Base-by-base conservation (phyloP, 2,888 invertebrate genomes). In the Byasa hedistus region DNA sequence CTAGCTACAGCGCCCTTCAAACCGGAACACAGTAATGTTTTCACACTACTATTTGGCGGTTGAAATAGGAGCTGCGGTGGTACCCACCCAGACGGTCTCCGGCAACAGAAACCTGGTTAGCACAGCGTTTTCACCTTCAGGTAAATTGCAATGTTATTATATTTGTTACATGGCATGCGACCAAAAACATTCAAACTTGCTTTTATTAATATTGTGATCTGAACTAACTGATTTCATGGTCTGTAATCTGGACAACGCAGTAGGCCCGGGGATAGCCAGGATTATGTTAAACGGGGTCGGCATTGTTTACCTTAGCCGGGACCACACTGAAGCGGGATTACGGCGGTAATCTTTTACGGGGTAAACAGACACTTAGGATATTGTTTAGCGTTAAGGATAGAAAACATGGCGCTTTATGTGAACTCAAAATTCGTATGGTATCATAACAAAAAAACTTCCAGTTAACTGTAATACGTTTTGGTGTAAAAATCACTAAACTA, bases 201-300 rank as follows among this genome's bases (percentile, higher is more conserved):
- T 52, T 52, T 21, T n/a, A 21, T 21, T 19, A 8, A 21, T 21
- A 21, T 1, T 52, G 2, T 52, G n/a, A 52, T 52, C 52, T 52
- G 15, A 48, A 54, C 59, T 65, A 60, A 59, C 59, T 60, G 59
- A 60, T 65, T 65, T 65, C 55, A 65, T 48, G 54, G 36, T 48
- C 59, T 44, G 55, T 65, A 65, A 65, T 65, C 65, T 65, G 19
- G 24, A 19, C 59, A 10, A 36, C 23, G 19, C 55, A 48, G 55
- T 54, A 44, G 59, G 59, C 59, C n/a, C 44, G 22, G 39, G 61
- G 55, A 62, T 54, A 24, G 23, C 27, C 7, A 15, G 66, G 66
- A 66, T 66, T 66, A 66, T 66, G 63, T 21, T 66, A 63, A 66
- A 55, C 51, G 52, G 39, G 58, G 62, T 32, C 58, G 21, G 54